Base-by-base conservation (phyloP, 1,140 invertebrate species). In the Calycopis cecrops region DNA sequence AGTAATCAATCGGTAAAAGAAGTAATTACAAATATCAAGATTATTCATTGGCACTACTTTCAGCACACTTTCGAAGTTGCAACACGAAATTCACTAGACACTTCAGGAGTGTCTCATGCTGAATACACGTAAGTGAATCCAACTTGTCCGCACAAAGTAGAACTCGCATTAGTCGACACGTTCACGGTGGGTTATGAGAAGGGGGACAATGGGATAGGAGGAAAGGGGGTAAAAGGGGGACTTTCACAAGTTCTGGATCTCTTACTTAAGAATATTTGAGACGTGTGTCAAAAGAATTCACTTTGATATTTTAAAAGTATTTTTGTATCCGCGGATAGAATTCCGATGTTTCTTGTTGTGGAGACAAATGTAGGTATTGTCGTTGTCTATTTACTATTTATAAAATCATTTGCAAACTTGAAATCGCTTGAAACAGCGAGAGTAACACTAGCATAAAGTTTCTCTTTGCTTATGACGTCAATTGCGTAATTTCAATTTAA, bases 211-310 rank as follows among this genome's bases (percentile, higher is more conserved):
- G 35, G 35, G 9, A 6, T 40, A 16, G 21, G 21, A 6, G 6
- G 21, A 28, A 28, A 6, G 10, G n/a, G 11, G 38, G 12, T 9
- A 14, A 9, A 44, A 12, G 35, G 35, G 35, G 9, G 2, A 16
- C 14, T n/a, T n/a, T 37, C 35, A n/a, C 35, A 37, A 37, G 35
- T 37, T 44, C 16, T 44, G 40, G 40, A 44, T 44, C 16, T 44
- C 40, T 44, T 44, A 44, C 40, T 44, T 44, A 44, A 44, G 40
- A 44, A 44, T 44, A 44, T 44, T 44, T 16, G 40, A 44, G 40
- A 44, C 40, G 40, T 44, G 16, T 44, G 40, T 44, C 16, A 44
- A 44, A 44, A 44, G 40, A 44, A 44, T 44, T 44, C 17, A 44
- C 40, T 44, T 44, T 18, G 17, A 44, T 16, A 44, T 16, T 44